A percentile compares a stretch with the other conserved stretches of the same genome.
Conservation (phyloP, 35 echinoderm and acorn worm genomes). For the Anneissia japonica region DNA sequence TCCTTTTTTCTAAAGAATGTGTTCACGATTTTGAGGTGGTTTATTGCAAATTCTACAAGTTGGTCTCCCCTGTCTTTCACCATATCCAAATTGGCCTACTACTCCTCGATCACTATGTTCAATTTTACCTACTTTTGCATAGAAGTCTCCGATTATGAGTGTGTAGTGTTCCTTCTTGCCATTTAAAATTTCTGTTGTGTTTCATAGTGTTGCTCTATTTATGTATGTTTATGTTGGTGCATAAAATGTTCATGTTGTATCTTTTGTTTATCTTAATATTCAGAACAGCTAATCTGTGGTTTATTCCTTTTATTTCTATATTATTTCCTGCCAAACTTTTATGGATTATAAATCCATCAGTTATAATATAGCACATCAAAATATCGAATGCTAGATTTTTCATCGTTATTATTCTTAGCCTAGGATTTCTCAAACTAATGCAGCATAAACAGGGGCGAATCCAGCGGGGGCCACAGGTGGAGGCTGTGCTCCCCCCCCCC, state of each 20-base stretch:
- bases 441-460: too few relatives aligned
- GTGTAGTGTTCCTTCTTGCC: neutral
- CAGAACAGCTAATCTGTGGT: constrained; percentile 6
- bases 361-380: too few relatives aligned
- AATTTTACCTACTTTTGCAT: neutral
- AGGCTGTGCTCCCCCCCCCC: too few relatives aligned
- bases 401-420: too few relatives aligned
- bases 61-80: constrained; percentile 28
- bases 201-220: constrained; percentile 25
- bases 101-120: neutral
- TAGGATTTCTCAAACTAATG: too few relatives aligned
- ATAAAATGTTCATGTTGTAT: too few relatives aligned
- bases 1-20: constrained; percentile 35
- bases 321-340: constrained; percentile 20
- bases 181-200: constrained; percentile 2
- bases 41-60: too few relatives aligned
- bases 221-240: neutral
- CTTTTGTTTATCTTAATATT: constrained; percentile 18
- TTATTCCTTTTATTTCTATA: constrained; percentile 19
- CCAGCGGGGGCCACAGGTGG: too few relatives aligned
- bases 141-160: neutral
- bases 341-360: neutral
- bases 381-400: too few relatives aligned
- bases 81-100: neutral
- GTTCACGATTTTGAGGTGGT: constrained; percentile 30